Evolutionary conservation across 2,797 vertebrate species (phyloP), one percentile per base, ranked within the genome.

Genomic region (Sardinella longiceps): DNA sequence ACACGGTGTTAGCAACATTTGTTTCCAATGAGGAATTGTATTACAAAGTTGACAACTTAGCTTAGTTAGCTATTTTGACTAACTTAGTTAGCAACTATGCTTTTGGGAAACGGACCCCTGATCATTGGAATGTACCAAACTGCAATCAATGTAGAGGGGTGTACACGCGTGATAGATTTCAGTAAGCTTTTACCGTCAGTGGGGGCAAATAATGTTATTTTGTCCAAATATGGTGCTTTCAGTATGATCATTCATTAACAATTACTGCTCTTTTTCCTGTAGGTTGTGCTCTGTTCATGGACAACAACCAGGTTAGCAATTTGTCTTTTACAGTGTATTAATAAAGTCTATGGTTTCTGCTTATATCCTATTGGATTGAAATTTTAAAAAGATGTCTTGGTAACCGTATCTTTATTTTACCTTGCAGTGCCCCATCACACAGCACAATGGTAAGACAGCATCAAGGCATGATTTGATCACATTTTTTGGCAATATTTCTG

Each of bases 371-470:
- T 25, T 48, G 51, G 33, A 81, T 43, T 82, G 80, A 3, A 45
- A 23, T 81, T 0, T n/a, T 51, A 1, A 20, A n/a, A 18, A 6
- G 53, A 25, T 25, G 2, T 15, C 23, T 25, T 25, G 56, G 56
- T 60, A n/a, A 60, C 56, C 25, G 11, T 18, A 58, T n/a, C 63
- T 81, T 39, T 81, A n/a, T 15, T 85, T 90, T 90, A 10, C 0
- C 88, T 82, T 39, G 53, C 91, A 95, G 94, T 95, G 94, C 80
- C 89, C 85, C 6, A 6, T 23, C 1, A 95, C 66, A 20, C 84
- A 0, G n/a, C 80, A 85, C 86, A 94, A 94, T 3, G 88, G 95
- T 95, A 77, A 77, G 90, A 90, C 89, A 1, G 20, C n/a, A 18
- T 45, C 20, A 46, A 60, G 51, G 10, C 7, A 77, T 43, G 6